phyloP scores from a whole-genome alignment of 2,113 vertebrate genomes.

The Hippocampus abdominalis region DNA sequence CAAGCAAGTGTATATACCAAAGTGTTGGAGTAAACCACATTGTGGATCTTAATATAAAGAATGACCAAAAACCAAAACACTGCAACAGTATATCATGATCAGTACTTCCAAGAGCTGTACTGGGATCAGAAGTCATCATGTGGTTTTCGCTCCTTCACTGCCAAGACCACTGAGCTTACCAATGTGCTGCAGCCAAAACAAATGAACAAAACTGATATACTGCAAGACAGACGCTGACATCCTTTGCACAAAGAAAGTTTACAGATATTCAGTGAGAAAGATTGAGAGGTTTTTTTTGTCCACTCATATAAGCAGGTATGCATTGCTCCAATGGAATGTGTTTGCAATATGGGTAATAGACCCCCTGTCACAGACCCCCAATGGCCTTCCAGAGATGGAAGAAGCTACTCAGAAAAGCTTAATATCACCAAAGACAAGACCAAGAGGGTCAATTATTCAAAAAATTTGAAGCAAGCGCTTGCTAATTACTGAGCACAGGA shows the following conservation, averaged over 20 bases:
- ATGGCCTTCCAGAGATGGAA: slow-evolving; percentile 14
- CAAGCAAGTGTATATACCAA: not conserved
- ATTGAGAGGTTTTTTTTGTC: slow-evolving; percentile 32
- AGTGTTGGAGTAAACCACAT: not conserved
- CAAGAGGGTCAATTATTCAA: slow-evolving; percentile 5
- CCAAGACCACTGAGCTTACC: slow-evolving; percentile 29
- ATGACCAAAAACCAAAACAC: not conserved
- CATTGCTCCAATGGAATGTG: slow-evolving; percentile 32
- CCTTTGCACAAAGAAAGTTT: slow-evolving; percentile 31
- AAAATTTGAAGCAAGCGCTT: slow-evolving; percentile 25
- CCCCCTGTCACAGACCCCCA: slow-evolving; percentile 38
- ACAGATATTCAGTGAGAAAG: slow-evolving; percentile 37
- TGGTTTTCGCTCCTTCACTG: slow-evolving; percentile 11
- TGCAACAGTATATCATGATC: slow-evolving; percentile 15
- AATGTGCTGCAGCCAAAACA: slow-evolving; percentile 35
- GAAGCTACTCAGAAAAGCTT: slow-evolving; percentile 5
- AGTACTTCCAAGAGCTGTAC: slow-evolving; percentile 1
- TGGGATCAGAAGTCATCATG: slow-evolving; percentile 16
- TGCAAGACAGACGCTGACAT: slow-evolving; percentile 18
- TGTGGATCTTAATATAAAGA: not conserved
- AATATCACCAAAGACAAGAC: slow-evolving; percentile 17
- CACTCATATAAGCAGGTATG: slow-evolving; percentile 63
- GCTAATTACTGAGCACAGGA: slow-evolving; percentile 48
- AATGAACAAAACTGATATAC: slow-evolving; percentile 47
- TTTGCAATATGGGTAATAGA: slow-evolving; percentile 44